Evolutionary conservation across 2,888 invertebrate species (phyloP).

Genomic region (Philereme transversata): DNA sequence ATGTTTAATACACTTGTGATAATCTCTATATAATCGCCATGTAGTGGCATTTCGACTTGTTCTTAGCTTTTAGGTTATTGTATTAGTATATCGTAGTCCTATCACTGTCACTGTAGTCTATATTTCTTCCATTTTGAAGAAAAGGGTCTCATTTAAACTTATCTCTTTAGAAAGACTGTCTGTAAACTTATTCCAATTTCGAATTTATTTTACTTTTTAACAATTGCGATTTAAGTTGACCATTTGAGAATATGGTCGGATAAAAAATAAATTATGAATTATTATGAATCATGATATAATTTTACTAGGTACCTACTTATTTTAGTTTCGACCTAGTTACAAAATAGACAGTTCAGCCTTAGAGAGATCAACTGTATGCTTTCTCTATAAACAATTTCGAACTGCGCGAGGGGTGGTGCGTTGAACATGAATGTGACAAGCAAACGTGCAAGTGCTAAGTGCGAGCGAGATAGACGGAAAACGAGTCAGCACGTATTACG

Average conservation of each 20-base stretch:
- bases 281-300: not conserved
- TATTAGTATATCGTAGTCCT: too few relatives aligned
- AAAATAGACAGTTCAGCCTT: not conserved
- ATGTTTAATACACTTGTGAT: too few relatives aligned
- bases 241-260: slow-evolving; percentile 17
- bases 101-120: slow-evolving; percentile 5
- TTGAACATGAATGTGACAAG: too few relatives aligned
- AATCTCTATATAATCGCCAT: too few relatives aligned
- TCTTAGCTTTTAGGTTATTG: too few relatives aligned
- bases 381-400: too few relatives aligned
- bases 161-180: slow-evolving; percentile 43
- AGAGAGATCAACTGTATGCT: not conserved
- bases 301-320: too few relatives aligned
- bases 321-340: not conserved
- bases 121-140: slow-evolving; percentile 18
- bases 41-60: too few relatives aligned
- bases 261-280: not conserved
- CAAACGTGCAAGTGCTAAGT: too few relatives aligned
- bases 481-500: too few relatives aligned
- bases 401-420: too few relatives aligned
- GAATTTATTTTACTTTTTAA: slow-evolving; percentile 42
- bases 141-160: slow-evolving; percentile 16
- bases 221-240: slow-evolving; percentile 2
- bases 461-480: too few relatives aligned
- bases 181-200: slow-evolving; percentile 45